Evolutionary conservation across 2,113 vertebrate species (phyloP), one percentile per base, ranked within the genome.

Genomic region (Pteruthius melanotis): DNA sequence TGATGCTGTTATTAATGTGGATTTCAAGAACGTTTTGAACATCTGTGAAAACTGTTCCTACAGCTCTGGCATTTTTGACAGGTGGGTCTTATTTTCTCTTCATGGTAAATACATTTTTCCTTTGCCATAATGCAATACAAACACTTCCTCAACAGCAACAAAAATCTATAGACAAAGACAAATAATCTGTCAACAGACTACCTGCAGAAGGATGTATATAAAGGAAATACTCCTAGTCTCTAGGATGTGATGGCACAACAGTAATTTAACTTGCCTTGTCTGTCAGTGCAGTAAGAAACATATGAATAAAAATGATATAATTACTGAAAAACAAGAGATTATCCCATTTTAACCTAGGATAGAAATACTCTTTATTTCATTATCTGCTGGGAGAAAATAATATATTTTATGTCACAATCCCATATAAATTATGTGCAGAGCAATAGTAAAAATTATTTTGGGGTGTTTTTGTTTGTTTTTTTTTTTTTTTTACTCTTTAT

Each of bases 241-340:
- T 65, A 86, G 53, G 24, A 69, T 2, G 1, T 37, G 14, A 49
- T 68, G 26, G 19, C 19, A 50, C 27, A 72, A 50, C 39, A 21
- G 30, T 35, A n/a, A 9, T 89, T 85, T 31, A 76, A 49, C 15
- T 83, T 2, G 0, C 16, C 10, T 88, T 1, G 0, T 64, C 45
- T 72, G 22, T 40, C 57, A 65, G 18, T 44, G 23, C 60, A 89
- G 37, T 26, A 65, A 83, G 28, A 81, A 89, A 68, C 10, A n/a
- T 8, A 3, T 28, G 11, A 83, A 70, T 44, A 14, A 39, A 64
- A 77, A 69, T 66, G 0, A 31, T 42, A 30, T 2, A 22, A 13
- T 10, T 71, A 28, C 16, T 64, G 10, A 30, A 68, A 24, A 90
- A 35, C 7, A 19, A 33, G 12, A 8, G 81, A 65, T 3, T 7